A percentile compares a stretch with the other conserved stretches of the same genome.
These are phyloP conservation scores for Diadromus collaris DNA, from an alignment of 2,888 invertebrate genomes.

Conservation along the genomic window DNA sequence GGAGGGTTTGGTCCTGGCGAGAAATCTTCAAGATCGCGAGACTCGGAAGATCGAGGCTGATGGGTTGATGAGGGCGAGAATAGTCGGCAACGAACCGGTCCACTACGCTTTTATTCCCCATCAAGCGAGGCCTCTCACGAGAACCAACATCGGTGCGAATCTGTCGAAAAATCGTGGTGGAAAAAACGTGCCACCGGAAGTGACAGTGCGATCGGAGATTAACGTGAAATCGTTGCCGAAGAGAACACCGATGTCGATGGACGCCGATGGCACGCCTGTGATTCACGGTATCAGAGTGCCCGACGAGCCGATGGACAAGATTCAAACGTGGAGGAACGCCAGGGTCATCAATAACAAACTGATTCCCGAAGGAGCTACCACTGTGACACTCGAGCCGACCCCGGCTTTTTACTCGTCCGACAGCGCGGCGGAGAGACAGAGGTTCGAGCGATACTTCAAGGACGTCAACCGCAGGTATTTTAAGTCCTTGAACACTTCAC, in stretches of 20 bases:
- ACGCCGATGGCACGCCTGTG: slow-evolving; percentile 88
- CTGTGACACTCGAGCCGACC: slow-evolving; percentile 84
- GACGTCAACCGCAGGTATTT: slow-evolving; percentile 75
- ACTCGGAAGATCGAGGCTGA: slow-evolving; percentile 39
- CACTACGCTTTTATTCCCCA: slow-evolving; percentile 71
- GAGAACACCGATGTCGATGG: slow-evolving; percentile 85
- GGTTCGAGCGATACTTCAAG: slow-evolving; percentile 75
- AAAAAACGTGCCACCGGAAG: slow-evolving; percentile 85
- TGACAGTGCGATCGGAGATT: slow-evolving; percentile 84
- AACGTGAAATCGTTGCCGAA: slow-evolving; percentile 82
- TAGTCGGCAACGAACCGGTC: slow-evolving; percentile 35
- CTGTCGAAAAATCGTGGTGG: slow-evolving; percentile 79
- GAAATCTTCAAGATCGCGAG: slow-evolving; percentile 66
- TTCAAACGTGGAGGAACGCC: slow-evolving; percentile 93
- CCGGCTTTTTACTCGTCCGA: slow-evolving; percentile 56
- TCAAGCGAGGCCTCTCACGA: slow-evolving; percentile 68
- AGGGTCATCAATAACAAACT: slow-evolving; percentile 92
- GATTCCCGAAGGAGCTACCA: slow-evolving; percentile 86
- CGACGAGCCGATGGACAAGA: slow-evolving; percentile 90
- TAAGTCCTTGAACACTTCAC: neutral
- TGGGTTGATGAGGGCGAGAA: slow-evolving; percentile 31
- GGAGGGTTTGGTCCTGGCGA: slow-evolving; percentile 60
- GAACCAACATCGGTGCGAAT: slow-evolving; percentile 77
- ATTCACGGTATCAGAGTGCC: slow-evolving; percentile 92
- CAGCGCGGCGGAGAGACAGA: slow-evolving; percentile 64